These are phyloP conservation scores for Mermis nigrescens DNA, from an alignment of 2,888 invertebrate species.

Conservation along the genomic window DNA sequence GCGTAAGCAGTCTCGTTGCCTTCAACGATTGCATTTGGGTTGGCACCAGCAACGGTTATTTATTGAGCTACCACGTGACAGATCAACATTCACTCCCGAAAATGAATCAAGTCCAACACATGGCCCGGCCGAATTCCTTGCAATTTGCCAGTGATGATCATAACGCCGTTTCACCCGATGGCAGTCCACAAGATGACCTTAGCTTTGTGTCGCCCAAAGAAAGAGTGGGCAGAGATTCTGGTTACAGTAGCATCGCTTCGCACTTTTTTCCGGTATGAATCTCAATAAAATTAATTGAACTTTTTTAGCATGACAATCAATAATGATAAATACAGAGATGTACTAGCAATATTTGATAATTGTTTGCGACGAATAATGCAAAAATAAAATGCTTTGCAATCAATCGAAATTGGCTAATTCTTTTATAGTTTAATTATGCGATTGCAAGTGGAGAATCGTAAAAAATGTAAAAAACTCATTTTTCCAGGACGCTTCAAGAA, in stretches of 20 bases:
- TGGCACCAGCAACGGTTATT: conserved; percentile 38
- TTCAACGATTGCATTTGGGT: conserved; percentile 36
- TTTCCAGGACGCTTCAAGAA: too few species aligned
- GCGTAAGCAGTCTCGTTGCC: conserved; percentile 35
- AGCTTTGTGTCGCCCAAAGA: background rate
- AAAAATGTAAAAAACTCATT: too few species aligned
- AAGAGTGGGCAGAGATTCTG: background rate
- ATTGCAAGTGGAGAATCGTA: too few species aligned
- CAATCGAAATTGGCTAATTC: too few species aligned
- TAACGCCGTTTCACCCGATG: background rate
- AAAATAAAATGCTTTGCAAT: too few species aligned
- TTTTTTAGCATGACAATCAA: too few species aligned
- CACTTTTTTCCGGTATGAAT: too few species aligned
- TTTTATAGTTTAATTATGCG: too few species aligned
- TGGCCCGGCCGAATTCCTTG: background rate
- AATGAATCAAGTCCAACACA: background rate
- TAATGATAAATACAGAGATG: too few species aligned
- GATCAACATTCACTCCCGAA: background rate
- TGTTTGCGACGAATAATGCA: too few species aligned
- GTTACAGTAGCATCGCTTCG: background rate
- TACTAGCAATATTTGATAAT: too few species aligned
- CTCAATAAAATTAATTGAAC: too few species aligned
- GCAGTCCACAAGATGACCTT: background rate
- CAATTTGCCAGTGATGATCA: background rate
- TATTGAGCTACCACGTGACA: conserved; percentile 31